Evolutionary conservation across 1,140 invertebrate genomes (phyloP).

Genomic region (Coptotermes formosanus): DNA sequence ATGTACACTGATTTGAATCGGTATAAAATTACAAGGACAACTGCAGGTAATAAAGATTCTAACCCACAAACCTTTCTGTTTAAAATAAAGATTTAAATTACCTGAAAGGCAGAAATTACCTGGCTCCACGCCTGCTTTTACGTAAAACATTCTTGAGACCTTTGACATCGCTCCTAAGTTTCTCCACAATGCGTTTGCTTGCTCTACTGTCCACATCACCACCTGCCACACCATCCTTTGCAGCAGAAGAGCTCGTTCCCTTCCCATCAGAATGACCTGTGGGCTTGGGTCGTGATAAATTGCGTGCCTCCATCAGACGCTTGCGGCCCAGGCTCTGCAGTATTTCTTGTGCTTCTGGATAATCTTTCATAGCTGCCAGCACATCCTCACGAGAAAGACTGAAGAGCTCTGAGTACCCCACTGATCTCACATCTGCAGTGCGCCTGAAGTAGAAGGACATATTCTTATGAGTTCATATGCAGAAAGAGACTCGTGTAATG

Average conservation of each 20-base stretch:
- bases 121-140: slow-evolving; percentile 55
- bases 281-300: slow-evolving; percentile 41
- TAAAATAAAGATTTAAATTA: not conserved
- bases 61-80: not conserved
- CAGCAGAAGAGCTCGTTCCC: not conserved
- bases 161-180: slow-evolving; percentile 79
- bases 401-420: slow-evolving; percentile 94
- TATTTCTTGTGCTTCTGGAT: slow-evolving; percentile 94
- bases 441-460: slow-evolving; percentile 57
- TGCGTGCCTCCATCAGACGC: slow-evolving; percentile 78
- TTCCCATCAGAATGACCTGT: not conserved
- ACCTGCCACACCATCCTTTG: not conserved
- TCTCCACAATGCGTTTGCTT: slow-evolving; percentile 74
- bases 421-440: slow-evolving; percentile 92
- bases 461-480: no score
- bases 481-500: no score
- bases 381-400: slow-evolving; percentile 94
- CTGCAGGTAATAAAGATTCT: no score
- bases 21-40: no score
- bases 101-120: slow-evolving; percentile 32
- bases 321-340: slow-evolving; percentile 83
- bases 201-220: slow-evolving; percentile 57
- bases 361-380: slow-evolving; percentile 91
- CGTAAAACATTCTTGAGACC: slow-evolving; percentile 66
- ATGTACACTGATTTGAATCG: no score